Percentiles rank a stretch among this genome's conserved stretches.
These are phyloP conservation scores for Phylloscopus whistleri DNA, from an alignment of 2,113 vertebrate genomes.

Conservation along the genomic window DNA sequence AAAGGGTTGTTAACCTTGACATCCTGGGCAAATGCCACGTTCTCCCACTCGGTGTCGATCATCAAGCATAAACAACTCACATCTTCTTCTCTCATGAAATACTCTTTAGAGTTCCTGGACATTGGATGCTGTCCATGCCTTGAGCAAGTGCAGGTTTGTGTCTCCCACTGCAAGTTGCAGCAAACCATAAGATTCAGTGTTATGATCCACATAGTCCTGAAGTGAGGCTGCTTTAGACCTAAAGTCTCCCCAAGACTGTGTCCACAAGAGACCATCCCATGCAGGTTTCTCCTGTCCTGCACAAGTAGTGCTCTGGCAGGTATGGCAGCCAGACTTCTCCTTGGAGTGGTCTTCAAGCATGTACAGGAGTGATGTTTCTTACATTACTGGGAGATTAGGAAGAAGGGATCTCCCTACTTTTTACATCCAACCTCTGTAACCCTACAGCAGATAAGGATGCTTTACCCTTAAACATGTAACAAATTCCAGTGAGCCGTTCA, in stretches of 20 bases:
- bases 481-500: background rate
- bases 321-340: background rate
- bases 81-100: background rate
- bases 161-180: background rate
- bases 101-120: background rate
- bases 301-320: background rate
- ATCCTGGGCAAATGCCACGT: background rate
- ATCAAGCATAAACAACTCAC: background rate
- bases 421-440: background rate
- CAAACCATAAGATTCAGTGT: background rate
- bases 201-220: background rate
- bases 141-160: background rate
- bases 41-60: background rate
- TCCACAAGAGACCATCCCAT: background rate
- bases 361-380: accelerated
- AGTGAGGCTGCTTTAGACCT: background rate
- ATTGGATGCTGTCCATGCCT: background rate
- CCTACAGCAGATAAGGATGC: background rate
- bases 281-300: background rate
- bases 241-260: background rate
- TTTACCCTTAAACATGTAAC: background rate
- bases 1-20: constrained; percentile 34
- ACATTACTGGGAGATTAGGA: background rate
- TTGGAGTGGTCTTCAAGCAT: background rate
- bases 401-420: background rate